Percentiles rank a stretch among this genome's conserved stretches.
Evolutionary conservation across 2,797 vertebrate species (phyloP).

Genomic region (Gymnothorax javanicus): DNA sequence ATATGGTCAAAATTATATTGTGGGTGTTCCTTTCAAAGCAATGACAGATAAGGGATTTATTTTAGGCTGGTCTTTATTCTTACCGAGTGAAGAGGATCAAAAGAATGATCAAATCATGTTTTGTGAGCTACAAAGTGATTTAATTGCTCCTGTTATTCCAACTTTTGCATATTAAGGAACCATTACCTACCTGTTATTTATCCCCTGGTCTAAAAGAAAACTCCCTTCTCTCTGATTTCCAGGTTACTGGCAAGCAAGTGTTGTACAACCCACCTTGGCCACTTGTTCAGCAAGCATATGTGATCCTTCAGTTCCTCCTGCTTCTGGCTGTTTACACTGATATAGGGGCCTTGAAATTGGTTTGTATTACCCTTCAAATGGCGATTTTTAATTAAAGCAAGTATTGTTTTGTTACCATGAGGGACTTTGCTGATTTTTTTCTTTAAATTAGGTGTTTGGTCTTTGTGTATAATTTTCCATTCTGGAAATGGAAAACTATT

Average conservation of each 20-base stretch:
- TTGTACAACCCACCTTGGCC: conserved; percentile 70
- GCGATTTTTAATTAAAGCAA: conserved; percentile 65
- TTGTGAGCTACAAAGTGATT: neutral
- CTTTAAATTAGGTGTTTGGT: conserved; percentile 59
- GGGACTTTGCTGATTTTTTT: conserved; percentile 42
- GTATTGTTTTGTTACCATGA: conserved; percentile 61
- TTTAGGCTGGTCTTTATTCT: neutral
- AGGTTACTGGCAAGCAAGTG: conserved; percentile 85
- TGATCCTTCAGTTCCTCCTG: conserved; percentile 77
- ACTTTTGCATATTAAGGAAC: neutral
- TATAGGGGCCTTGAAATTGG: conserved; percentile 73
- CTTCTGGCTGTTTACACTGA: conserved; percentile 76
- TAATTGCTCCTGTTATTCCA: neutral
- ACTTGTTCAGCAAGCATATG: conserved; percentile 68
- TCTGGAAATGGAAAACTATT: conserved; percentile 57
- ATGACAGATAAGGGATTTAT: neutral
- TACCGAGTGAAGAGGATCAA: neutral
- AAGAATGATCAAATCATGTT: neutral
- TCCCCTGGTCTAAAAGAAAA: neutral
- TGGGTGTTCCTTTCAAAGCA: neutral
- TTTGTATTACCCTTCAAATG: conserved; percentile 66
- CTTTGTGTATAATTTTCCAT: conserved; percentile 77
- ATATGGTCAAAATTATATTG: neutral
- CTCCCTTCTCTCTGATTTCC: conserved; percentile 19
- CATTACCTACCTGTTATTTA: neutral